Evolutionary conservation across 2,113 vertebrate species (phyloP), one percentile per base, ranked within the genome.

Genomic region (Ia io): DNA sequence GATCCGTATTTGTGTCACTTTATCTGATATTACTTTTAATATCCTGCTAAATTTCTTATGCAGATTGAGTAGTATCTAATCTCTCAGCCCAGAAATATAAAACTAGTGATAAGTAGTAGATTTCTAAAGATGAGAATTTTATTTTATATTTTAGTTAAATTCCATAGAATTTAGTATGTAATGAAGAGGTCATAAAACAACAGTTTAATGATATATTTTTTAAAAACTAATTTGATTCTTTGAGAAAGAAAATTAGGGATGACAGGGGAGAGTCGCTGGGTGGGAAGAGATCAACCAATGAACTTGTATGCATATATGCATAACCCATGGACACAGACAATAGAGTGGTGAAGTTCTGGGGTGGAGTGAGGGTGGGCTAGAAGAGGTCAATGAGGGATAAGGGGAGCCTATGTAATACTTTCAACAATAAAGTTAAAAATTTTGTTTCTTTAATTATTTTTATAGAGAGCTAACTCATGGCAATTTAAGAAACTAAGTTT

Each of bases 71-170:
- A 32, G 18, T 70, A 35, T 76, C 23, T 84, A 13, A 53, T 90
- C 40, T 69, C 37, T 76, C 37, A 84, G 56, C 37, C 61, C 30
- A 56, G 44, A 95, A 53, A 42, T 77, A 22, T 42, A 61, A 85
- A 90, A 87, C 25, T 74, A 16, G 3, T 91, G 16, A 47, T 88
- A 51, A 40, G 53, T 30, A 90, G 37, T 65, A 37, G 9, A n/a
- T 82, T 88, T 94, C 25, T 44, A 47, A 95, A 88, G 28, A 90
- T 76, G 35, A 71, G 28, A 80, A 63, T 92, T 92, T 95, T 78
- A 63, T 65, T 84, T 95, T 61, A 42, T 65, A 53, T 85, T 79
- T 91, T 91, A 78, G 47, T 87, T 85, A 78, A 51, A 16, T 84
- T 23, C 37, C 12, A 20, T 44, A 73, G 76, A 4, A 25, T 9